Evolutionary conservation across 2,797 vertebrate genomes (phyloP), one percentile per base, ranked within the genome.

Genomic region (Myripristis murdjan): DNA sequence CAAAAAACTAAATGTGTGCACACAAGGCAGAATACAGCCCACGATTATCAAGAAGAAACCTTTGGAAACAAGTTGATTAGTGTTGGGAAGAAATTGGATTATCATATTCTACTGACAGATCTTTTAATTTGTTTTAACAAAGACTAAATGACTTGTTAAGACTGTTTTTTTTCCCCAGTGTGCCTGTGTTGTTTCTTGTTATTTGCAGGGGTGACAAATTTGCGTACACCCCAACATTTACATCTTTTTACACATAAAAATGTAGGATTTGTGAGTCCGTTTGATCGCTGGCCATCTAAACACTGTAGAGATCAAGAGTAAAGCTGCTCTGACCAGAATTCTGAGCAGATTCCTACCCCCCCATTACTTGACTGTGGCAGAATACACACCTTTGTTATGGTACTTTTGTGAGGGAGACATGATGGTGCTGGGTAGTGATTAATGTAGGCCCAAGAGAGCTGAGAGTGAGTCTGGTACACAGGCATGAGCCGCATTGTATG

Each of bases 361-460:
- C n/a, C n/a, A 26, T 72, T 69, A 73, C 54, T 35, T 70, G 69
- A 77, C 83, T 74, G 73, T 76, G 24, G 58, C 65, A 67, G 62
- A 70, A 84, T 26, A 59, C 54, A 57, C 14, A 57, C 54, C 47
- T 70, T 75, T 79, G 77, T 70, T 73, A 6, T 26, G 43, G 69
- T 23, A 31, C 60, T 58, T 61, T 70, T 72, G 77, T 55, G 64
- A 81, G 72, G 14, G 18, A 75, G 69, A 78, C 78, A 82, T 35
- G 10, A 33, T 43, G 74, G 58, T 23, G 48, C 54, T 74, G 75
- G 79, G 79, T 83, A 79, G 80, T 87, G 88, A 87, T 90, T 91
- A 89, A 84, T 76, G 77, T 60, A 79, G 73, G 75, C 63, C 43
- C 24, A 24, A 69, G 70, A 68, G 76, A 79, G 84, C 90, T 70